phyloP scores from a whole-genome alignment of 2,797 vertebrate genomes.

The Cyprinodon diabolis region DNA sequence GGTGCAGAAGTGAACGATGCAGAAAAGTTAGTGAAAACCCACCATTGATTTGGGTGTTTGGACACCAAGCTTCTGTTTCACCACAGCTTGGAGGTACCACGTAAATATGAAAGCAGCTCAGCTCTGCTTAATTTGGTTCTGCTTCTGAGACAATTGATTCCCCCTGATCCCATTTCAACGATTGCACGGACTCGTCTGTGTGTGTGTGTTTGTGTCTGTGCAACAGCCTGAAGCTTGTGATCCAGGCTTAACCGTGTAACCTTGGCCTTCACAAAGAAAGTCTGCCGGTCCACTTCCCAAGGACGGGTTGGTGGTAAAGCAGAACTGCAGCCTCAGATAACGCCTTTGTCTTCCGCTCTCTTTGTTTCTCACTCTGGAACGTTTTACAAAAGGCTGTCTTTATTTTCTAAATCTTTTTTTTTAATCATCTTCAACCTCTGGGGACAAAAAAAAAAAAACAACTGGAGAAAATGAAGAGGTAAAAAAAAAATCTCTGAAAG shows the following conservation, averaged over 20 bases:
- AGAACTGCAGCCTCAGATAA: conserved; percentile 72
- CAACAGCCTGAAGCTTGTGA: conserved; percentile 44
- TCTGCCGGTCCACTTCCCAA: conserved; percentile 64
- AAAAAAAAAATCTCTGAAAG: conserved; percentile 41
- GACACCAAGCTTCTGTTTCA: conserved; percentile 52
- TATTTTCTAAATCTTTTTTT: conserved; percentile 54
- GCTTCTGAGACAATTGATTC: conserved; percentile 71
- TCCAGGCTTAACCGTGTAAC: conserved; percentile 62
- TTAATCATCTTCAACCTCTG: conserved; percentile 56
- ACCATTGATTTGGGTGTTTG: conserved; percentile 67
- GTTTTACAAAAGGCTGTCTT: conserved; percentile 66
- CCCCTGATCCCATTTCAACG: conserved; percentile 50
- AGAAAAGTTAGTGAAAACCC: conserved; percentile 52
- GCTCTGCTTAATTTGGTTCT: conserved; percentile 63
- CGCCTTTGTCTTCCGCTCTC: conserved; percentile 50
- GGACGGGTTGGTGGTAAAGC: conserved; percentile 65
- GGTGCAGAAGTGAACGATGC: conserved; percentile 48
- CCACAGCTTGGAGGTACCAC: conserved; percentile 58
- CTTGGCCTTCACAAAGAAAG: conserved; percentile 60
- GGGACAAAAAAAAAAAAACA: conserved; percentile 33
- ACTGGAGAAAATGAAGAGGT: conserved; percentile 37
- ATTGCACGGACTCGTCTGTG: conserved; percentile 16
- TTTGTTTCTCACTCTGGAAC: conserved; percentile 64
- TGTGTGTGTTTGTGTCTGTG: conserved; percentile 7
- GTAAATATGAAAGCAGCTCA: conserved; percentile 67